A percentile compares a stretch with the other conserved stretches of the same genome.
Conservation (phyloP, 1,140 invertebrate genomes). For the Calliopsis andreniformis region DNA sequence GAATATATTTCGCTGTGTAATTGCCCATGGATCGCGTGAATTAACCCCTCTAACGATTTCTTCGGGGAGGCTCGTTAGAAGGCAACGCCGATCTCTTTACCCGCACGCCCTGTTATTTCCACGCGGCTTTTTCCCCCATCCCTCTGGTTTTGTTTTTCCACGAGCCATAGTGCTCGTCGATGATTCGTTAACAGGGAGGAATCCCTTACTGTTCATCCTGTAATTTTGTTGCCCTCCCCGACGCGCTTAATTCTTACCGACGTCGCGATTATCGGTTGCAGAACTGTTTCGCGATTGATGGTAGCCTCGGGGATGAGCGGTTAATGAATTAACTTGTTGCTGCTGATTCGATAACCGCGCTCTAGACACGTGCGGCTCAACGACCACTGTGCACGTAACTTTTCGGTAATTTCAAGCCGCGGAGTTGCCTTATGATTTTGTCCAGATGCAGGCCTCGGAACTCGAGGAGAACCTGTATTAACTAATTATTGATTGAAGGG, state of each 20-base stretch:
- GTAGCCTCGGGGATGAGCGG: neutral
- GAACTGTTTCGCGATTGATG: neutral
- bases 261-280: no score
- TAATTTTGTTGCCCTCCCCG: no score
- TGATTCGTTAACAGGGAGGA: neutral
- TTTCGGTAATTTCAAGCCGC: no score
- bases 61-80: conserved; percentile 39
- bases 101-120: conserved; percentile 33
- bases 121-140: conserved; percentile 9
- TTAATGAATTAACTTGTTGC: neutral
- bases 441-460: no score
- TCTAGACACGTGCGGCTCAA: neutral
- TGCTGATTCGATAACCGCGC: neutral
- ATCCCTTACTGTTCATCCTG: neutral
- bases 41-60: conserved; percentile 45
- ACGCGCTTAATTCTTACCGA: no score
- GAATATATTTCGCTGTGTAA: conserved; percentile 32
- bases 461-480: no score
- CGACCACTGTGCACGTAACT: neutral
- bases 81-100: conserved; percentile 37
- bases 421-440: no score
- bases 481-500: no score
- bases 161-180: neutral
- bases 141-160: neutral
- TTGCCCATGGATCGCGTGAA: conserved; percentile 39